These are phyloP conservation scores for Charanyca ferruginea DNA, from an alignment of 2,888 invertebrate species.

Conservation along the genomic window DNA sequence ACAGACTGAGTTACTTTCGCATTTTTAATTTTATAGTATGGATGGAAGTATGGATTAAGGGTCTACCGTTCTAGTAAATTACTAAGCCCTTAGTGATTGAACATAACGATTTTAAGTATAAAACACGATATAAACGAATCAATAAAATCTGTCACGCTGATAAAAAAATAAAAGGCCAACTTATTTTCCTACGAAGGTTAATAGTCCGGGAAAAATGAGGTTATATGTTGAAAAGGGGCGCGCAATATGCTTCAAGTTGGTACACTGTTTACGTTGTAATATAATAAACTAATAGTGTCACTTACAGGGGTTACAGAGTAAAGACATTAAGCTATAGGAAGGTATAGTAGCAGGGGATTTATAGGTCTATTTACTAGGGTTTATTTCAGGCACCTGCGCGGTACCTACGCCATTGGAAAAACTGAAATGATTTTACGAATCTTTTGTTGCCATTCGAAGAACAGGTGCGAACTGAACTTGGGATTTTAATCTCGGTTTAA, in stretches of 20 bases:
- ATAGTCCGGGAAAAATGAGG: slow-evolving; percentile 33
- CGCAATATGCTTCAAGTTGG: slow-evolving; percentile 43
- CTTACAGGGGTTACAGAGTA: slow-evolving; percentile 34
- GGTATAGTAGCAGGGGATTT: slow-evolving; percentile 22
- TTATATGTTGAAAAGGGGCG: slow-evolving; percentile 29
- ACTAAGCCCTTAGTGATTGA: neutral
- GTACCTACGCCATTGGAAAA: slow-evolving; percentile 4
- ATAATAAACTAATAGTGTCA: slow-evolving; percentile 43
- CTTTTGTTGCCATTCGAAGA: slow-evolving; percentile 19
- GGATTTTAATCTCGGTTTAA: too few species aligned
- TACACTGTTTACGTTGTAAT: slow-evolving; percentile 42
- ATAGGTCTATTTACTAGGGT: slow-evolving; percentile 23
- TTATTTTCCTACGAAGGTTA: slow-evolving; percentile 11
- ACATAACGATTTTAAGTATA: neutral
- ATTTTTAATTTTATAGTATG: too few species aligned
- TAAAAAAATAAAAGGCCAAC: neutral
- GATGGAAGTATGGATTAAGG: too few species aligned
- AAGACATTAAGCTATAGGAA: slow-evolving; percentile 35
- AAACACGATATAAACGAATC: slow-evolving; percentile 13
- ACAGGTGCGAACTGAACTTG: too few species aligned
- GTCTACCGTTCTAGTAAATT: neutral
- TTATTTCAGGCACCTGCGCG: slow-evolving; percentile 34
- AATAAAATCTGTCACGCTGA: slow-evolving; percentile 2
- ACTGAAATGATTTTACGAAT: slow-evolving; percentile 5
- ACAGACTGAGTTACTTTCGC: too few species aligned